Conservation (phyloP, 2,797 vertebrate species). For the Syngnathus acus region DNA sequence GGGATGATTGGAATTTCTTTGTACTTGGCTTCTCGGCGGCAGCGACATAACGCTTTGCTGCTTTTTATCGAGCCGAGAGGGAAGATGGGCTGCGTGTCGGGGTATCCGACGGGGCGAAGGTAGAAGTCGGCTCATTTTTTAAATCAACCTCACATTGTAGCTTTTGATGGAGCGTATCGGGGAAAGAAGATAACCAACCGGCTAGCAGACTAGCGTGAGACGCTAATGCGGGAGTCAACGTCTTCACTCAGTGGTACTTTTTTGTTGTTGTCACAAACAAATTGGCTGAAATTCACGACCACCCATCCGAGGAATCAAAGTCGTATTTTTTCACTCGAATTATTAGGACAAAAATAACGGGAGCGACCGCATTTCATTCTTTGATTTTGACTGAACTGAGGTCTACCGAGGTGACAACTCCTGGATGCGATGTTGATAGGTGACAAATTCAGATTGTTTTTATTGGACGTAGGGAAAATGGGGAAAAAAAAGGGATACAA, state of each 20-base stretch:
- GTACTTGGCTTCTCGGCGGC: background rate
- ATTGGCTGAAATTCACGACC: too few species aligned
- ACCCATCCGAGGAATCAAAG: too few species aligned
- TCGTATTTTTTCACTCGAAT: too few species aligned
- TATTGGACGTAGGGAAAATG: background rate
- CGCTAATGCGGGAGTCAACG: background rate
- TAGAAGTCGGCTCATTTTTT: too few species aligned
- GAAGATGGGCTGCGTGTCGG: background rate
- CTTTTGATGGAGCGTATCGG: background rate
- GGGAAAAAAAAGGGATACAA: background rate
- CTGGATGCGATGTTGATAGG: background rate
- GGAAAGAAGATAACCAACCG: background rate
- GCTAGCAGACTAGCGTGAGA: too few species aligned
- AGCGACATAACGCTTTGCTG: background rate
- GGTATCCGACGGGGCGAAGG: background rate
- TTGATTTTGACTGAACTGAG: too few species aligned
- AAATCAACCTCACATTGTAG: background rate
- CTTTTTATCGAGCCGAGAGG: background rate
- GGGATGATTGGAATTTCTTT: slow-evolving; percentile 1
- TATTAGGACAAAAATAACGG: too few species aligned
- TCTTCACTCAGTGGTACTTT: background rate
- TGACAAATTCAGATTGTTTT: slow-evolving; percentile 1
- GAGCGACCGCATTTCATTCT: too few species aligned
- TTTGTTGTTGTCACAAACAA: background rate
- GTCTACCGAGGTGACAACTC: background rate